Percentiles rank a stretch among this genome's conserved stretches.
Conservation (phyloP, 2,888 invertebrate species). For the Mechanitis mazaeus region DNA sequence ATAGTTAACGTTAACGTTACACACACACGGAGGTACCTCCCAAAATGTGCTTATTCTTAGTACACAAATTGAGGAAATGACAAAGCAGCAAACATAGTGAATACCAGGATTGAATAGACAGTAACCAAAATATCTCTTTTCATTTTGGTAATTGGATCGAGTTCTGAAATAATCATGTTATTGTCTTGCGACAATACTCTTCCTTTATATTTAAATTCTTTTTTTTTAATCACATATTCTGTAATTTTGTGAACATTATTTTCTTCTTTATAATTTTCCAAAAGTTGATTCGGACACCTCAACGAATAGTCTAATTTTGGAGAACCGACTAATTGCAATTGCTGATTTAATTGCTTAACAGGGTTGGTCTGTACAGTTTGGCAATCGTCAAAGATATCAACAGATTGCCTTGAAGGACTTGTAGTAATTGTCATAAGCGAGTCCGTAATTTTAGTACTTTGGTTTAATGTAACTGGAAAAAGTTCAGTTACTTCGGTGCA, state of each 20-base stretch:
- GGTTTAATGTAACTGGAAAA: constrained; percentile 36
- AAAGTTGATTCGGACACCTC: neutral
- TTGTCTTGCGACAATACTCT: constrained; percentile 9
- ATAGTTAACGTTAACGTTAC: neutral
- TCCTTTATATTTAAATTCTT: constrained; percentile 19
- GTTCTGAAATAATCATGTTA: constrained; percentile 18
- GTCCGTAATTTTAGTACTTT: constrained; percentile 39
- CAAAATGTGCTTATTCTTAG: constrained; percentile 27
- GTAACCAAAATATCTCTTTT: constrained; percentile 66
- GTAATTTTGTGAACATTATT: neutral
- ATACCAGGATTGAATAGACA: constrained; percentile 61
- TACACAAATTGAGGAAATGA: constrained; percentile 51
- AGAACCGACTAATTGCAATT: constrained; percentile 31
- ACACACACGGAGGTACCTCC: constrained; percentile 16
- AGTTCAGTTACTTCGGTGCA: constrained; percentile 47
- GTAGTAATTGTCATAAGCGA: constrained; percentile 41
- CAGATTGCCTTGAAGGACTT: constrained; percentile 43
- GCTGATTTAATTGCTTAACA: constrained; percentile 32
- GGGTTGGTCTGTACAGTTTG: constrained; percentile 32
- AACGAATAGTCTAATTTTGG: constrained; percentile 5
- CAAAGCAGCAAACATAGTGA: constrained; percentile 65
- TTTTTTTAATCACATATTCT: constrained; percentile 12
- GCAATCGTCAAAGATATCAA: constrained; percentile 39
- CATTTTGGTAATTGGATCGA: constrained; percentile 51
- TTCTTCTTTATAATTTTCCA: constrained; percentile 10